Evolutionary conservation across 2,888 invertebrate genomes (phyloP).

Genomic region (Danaus chrysippus): DNA sequence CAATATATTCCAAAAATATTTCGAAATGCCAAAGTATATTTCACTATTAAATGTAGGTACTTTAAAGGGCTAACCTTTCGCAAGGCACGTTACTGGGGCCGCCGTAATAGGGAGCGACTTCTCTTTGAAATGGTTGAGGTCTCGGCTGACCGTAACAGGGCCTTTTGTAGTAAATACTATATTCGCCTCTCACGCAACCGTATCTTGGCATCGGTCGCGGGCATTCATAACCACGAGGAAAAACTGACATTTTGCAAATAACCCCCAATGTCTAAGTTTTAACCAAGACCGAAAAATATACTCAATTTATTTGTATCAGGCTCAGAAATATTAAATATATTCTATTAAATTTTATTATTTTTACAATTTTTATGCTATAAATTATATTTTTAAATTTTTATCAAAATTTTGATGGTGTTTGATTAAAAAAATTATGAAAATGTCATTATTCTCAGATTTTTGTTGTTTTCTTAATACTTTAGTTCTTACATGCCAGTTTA

Average conservation of each 20-base stretch:
- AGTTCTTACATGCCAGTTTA: too few relatives aligned
- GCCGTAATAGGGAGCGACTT: slow-evolving; percentile 45
- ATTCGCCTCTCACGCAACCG: slow-evolving; percentile 59
- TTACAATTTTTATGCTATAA: not conserved
- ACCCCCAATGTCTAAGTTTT: not conserved
- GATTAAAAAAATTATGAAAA: slow-evolving; percentile 11
- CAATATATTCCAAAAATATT: too few relatives aligned
- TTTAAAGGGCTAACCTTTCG: slow-evolving; percentile 43
- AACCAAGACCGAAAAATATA: too few relatives aligned
- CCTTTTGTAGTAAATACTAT: slow-evolving; percentile 63
- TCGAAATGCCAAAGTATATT: not conserved
- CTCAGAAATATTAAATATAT: too few relatives aligned
- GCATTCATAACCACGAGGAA: slow-evolving; percentile 60
- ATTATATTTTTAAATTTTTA: slow-evolving; percentile 31
- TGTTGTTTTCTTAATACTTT: not conserved
- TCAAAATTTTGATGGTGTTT: slow-evolving; percentile 22
- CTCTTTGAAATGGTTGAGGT: slow-evolving; percentile 61
- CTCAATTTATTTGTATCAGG: too few relatives aligned
- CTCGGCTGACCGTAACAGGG: slow-evolving; percentile 67
- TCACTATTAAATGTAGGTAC: not conserved
- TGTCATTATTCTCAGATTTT: not conserved
- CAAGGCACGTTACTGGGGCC: slow-evolving; percentile 58
- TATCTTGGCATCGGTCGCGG: slow-evolving; percentile 50
- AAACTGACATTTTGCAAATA: slow-evolving; percentile 50
- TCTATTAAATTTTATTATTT: too few relatives aligned